phyloP scores from a whole-genome alignment of 1,140 invertebrate species.

The Hyphantria cunea region DNA sequence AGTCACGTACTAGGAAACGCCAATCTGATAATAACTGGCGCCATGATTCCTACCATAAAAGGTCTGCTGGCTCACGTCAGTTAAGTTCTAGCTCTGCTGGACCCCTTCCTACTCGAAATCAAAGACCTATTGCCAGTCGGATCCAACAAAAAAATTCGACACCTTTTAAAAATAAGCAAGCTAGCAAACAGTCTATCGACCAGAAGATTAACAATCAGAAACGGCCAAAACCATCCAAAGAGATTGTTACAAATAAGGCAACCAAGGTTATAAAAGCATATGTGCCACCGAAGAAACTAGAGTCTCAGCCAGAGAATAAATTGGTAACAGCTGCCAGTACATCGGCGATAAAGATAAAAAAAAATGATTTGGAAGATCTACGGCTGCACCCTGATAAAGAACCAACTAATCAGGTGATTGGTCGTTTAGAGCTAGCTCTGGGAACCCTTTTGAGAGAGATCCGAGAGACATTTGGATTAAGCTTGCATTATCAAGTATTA shows the following conservation, averaged over 20 bases:
- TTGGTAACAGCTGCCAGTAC: slow-evolving; percentile 27
- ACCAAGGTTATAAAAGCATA: slow-evolving; percentile 37
- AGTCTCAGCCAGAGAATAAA: slow-evolving; percentile 22
- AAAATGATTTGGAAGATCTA: neutral
- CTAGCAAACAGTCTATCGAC: slow-evolving; percentile 15
- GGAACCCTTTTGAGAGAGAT: slow-evolving; percentile 58
- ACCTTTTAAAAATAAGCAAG: slow-evolving; percentile 25
- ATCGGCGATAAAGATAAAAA: neutral
- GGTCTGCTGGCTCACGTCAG: neutral
- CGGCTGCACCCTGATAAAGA: slow-evolving; percentile 39
- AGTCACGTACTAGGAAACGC: slow-evolving; percentile 33
- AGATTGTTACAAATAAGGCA: slow-evolving; percentile 42
- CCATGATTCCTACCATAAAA: slow-evolving; percentile 28
- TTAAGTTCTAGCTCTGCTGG: neutral
- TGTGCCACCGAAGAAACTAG: slow-evolving; percentile 22
- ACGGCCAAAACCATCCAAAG: slow-evolving; percentile 17
- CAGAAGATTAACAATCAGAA: slow-evolving; percentile 12
- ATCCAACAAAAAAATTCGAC: neutral
- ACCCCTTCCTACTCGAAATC: neutral
- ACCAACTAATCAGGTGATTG: slow-evolving; percentile 46
- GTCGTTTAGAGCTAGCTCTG: slow-evolving; percentile 61
- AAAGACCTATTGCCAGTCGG: neutral
- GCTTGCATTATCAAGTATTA: slow-evolving; percentile 2
- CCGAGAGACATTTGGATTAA: slow-evolving; percentile 16
- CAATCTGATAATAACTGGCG: slow-evolving; percentile 29